Evolutionary conservation across 2,797 vertebrate genomes (phyloP).

Genomic region (Echiichthys vipera): DNA sequence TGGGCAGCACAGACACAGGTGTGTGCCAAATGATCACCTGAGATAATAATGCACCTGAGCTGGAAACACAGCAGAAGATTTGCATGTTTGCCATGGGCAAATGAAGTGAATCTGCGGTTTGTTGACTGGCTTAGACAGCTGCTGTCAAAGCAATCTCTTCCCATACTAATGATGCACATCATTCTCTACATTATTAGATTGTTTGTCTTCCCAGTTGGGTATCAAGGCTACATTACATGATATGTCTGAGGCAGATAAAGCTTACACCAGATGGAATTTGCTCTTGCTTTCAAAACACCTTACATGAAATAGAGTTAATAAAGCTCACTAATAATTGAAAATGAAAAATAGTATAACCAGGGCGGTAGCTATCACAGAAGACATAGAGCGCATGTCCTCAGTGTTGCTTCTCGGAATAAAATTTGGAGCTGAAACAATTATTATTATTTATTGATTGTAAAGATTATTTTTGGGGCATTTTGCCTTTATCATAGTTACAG

Average conservation of each 20-base stretch:
- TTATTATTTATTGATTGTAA: too few species aligned
- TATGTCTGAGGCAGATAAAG: slow-evolving; percentile 6
- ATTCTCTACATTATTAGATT: slow-evolving; percentile 49
- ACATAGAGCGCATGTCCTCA: neutral
- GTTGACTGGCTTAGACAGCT: slow-evolving; percentile 65
- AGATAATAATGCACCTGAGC: slow-evolving; percentile 76
- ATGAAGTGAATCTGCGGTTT: slow-evolving; percentile 68
- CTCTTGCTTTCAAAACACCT: slow-evolving; percentile 5
- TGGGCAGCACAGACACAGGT: slow-evolving; percentile 59
- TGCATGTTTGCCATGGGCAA: slow-evolving; percentile 79
- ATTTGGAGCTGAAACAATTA: too few species aligned
- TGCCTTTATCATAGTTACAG: too few species aligned
- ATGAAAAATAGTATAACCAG: neutral
- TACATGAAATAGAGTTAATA: neutral
- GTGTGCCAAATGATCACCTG: slow-evolving; percentile 75
- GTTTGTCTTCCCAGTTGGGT: slow-evolving; percentile 9
- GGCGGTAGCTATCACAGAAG: neutral
- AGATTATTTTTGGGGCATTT: too few species aligned
- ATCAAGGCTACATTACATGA: slow-evolving; percentile 19
- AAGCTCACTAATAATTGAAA: neutral
- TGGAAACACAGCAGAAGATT: slow-evolving; percentile 73
- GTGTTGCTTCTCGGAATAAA: neutral
- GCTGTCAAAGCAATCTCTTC: slow-evolving; percentile 60
- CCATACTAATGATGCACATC: slow-evolving; percentile 68
- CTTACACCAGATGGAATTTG: neutral